Evolutionary conservation across 2,888 invertebrate genomes (phyloP), one percentile per base, ranked within the genome.

Genomic region (Lypha dubia): DNA sequence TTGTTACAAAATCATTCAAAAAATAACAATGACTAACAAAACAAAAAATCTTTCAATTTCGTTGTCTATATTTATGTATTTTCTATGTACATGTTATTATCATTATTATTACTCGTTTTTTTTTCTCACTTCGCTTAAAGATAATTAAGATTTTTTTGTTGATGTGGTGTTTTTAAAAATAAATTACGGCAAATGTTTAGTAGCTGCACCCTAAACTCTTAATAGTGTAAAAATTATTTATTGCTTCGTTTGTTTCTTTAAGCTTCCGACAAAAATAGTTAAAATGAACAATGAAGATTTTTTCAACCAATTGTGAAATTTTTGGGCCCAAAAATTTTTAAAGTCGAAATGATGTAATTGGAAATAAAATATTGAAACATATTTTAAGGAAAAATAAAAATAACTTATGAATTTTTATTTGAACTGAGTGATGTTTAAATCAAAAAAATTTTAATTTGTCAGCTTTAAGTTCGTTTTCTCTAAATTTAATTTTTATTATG

Each of bases 121-220:
- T n/a, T 62, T 63, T 63, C n/a, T 63, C 28, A 38, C 62, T 51
- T 53, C 32, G 6, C 44, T 79, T 44, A 63, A 65, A 51, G 32
- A 80, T 80, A 76, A 74, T 77, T 73, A 77, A 73, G 67, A 46
- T 44, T 49, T 44, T 49, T 20, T 60, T 35, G 46, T 24, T 35
- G 22, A 17, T 24, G 15, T 20, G 17, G 20, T n/a, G 65, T 44
- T 58, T 65, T 65, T 11, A 28, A 71, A 58, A 67, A 79, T 65
- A 74, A 58, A 41, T 63, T 62, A 38, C 51, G 3, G 32, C 35
- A 56, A 35, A 46, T 46, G 46, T 67, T 68, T 53, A 11, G n/a
- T 20, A 65, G 56, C 77, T 80, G 84, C 79, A 76, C 83, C 84
- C 44, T 65, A 76, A 84, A 76, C 60, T 44, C 60, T 84, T 75